Conservation (phyloP, 2,113 vertebrate genomes). For the Naja naja region DNA sequence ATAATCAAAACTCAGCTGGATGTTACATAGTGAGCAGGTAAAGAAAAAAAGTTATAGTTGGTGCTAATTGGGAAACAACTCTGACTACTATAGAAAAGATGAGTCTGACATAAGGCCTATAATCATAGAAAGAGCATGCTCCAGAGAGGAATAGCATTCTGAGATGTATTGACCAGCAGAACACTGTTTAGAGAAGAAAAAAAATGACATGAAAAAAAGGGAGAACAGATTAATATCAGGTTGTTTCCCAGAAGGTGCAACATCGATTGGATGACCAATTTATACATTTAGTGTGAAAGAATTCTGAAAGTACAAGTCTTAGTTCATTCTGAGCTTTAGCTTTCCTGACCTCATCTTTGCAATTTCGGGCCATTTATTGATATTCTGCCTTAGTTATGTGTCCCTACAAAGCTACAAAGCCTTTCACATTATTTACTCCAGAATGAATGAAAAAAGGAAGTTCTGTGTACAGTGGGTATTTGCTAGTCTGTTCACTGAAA, state of each 20-base stretch:
- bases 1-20: neutral
- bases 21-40: neutral
- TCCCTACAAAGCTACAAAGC: neutral
- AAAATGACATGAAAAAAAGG: neutral
- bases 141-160: neutral
- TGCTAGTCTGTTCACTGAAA: neutral
- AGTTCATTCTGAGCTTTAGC: neutral
- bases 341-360: neutral
- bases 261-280: neutral
- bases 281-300: neutral
- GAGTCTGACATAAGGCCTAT: neutral
- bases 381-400: neutral
- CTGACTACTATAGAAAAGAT: neutral
- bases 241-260: neutral
- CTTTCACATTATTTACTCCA: neutral
- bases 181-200: neutral
- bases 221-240: neutral
- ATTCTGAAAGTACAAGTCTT: neutral
- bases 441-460: neutral
- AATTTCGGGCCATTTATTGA: neutral
- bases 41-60: neutral
- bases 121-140: neutral
- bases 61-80: neutral
- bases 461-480: neutral
- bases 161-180: neutral